Evolutionary conservation across 53 echinoderm and acorn worm genomes (phyloP), one percentile per base, ranked within the genome.

Genomic region (Echinometra lucunter): DNA sequence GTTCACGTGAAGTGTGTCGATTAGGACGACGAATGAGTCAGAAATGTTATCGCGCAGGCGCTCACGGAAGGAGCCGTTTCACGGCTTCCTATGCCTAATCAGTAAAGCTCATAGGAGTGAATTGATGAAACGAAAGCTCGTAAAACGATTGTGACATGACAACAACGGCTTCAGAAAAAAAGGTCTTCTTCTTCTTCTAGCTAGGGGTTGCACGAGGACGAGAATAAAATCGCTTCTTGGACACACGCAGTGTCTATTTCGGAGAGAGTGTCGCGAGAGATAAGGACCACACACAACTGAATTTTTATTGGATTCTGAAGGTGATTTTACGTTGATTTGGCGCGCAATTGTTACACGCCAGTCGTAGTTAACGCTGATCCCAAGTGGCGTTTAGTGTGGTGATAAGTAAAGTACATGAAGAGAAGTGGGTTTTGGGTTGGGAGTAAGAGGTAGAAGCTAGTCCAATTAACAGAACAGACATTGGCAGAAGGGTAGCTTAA

Each of bases 21-120:
- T 47, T 60, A 23, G 80, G 40, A 34, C n/a, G 80, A 55, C 10
- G 23, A 15, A 11, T 45, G 93, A 78, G 93, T 56, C 78, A 57
- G 93, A 27, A 37, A 58, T 89, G 37, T 47, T 45, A 32, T 53
- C 75, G 37, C 38, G 92, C 69, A 91, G 66, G 70, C 93, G 66
- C 19, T 30, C 40, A 34, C 93, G 92, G 92, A 92, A 92, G 78
- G 25, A 74, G 80, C 75, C 28, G 93, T 55, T 72, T 75, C 93
- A 92, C 93, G 93, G 93, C 93, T 92, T 92, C 93, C 93, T 92
- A 42, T 92, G 93, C 55, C 93, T 92, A 92, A 92, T 92, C 47
- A 92, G 80, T 53, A 57, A 74, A 92, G 80, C 93, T 81, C 80
- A 92, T 92, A 75, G 66, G 4, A 53, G 75, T 78, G 93, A 92